These are phyloP conservation scores for Tupiocoris notatus DNA, from an alignment of 2,888 invertebrate species.

Conservation along the genomic window DNA sequence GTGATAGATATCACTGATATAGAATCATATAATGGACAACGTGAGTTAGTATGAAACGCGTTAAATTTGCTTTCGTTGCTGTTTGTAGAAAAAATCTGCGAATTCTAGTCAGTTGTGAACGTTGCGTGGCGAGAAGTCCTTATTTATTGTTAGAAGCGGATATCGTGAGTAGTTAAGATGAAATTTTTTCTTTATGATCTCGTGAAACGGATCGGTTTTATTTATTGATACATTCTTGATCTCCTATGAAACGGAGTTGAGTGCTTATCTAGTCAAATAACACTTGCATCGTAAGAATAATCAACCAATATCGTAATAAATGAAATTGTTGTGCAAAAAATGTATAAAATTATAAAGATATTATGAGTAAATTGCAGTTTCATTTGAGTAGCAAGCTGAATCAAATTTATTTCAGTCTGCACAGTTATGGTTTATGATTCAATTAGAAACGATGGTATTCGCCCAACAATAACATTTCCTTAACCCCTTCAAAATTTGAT, in stretches of 20 bases:
- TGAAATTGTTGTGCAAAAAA: not conserved
- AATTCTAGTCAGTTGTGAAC: not conserved
- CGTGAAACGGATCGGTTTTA: not conserved
- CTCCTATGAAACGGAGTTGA: constrained; percentile 42
- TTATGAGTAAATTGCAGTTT: not conserved
- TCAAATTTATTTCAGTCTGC: no score
- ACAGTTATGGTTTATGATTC: no score
- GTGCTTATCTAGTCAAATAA: constrained; percentile 43
- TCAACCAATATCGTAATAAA: not conserved
- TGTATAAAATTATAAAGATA: not conserved
- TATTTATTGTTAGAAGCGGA: no score
- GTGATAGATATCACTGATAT: not conserved
- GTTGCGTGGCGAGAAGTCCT: not conserved
- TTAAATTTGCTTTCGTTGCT: not conserved
- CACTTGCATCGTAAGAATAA: constrained; percentile 1
- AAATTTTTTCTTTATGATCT: constrained; percentile 13
- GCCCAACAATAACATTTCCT: no score
- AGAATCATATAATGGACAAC: not conserved
- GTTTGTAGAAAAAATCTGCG: not conserved
- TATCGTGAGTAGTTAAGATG: not conserved
- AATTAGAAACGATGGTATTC: no score
- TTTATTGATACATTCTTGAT: constrained; percentile 32
- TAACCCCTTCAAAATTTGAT: no score
- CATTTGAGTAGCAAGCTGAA: no score
- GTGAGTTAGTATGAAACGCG: not conserved